A percentile compares a stretch with the other conserved stretches of the same genome.
Conservation (phyloP, 2,797 vertebrate species). For the Sternotherus odoratus region DNA sequence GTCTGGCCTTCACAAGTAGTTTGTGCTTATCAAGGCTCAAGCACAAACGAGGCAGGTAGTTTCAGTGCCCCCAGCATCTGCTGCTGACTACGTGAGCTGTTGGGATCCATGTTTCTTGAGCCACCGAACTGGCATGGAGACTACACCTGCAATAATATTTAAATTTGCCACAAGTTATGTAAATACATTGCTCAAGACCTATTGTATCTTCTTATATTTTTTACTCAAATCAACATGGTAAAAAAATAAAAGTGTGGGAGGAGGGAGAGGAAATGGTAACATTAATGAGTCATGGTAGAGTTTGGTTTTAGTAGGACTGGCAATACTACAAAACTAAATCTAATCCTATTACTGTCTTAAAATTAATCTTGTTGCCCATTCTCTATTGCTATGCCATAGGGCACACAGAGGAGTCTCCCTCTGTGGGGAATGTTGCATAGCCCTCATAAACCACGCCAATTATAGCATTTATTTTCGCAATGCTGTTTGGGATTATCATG, state of each 20-base stretch:
- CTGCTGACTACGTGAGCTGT: background rate
- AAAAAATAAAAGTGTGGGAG: background rate
- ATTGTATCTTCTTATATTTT: background rate
- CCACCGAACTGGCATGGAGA: background rate
- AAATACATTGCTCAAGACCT: background rate
- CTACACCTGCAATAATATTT: background rate
- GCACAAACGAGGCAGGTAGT: background rate
- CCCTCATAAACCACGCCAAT: background rate
- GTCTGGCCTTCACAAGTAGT: background rate
- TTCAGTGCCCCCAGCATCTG: background rate
- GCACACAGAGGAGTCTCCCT: background rate
- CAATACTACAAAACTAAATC: slow-evolving; percentile 10
- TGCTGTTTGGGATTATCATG: rapidly evolving
- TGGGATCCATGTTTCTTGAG: background rate
- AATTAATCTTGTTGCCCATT: slow-evolving; percentile 12
- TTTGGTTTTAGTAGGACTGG: slow-evolving; percentile 9
- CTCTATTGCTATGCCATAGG: slow-evolving; percentile 22
- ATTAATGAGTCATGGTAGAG: slow-evolving; percentile 41
- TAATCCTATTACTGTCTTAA: slow-evolving; percentile 36
- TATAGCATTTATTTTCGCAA: rapidly evolving
- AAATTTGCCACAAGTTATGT: background rate
- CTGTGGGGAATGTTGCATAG: background rate
- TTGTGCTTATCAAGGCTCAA: background rate
- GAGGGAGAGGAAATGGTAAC: background rate
- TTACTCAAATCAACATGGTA: background rate